Conservation (phyloP, 2,113 vertebrate species). For the Catharus bicknelli region DNA sequence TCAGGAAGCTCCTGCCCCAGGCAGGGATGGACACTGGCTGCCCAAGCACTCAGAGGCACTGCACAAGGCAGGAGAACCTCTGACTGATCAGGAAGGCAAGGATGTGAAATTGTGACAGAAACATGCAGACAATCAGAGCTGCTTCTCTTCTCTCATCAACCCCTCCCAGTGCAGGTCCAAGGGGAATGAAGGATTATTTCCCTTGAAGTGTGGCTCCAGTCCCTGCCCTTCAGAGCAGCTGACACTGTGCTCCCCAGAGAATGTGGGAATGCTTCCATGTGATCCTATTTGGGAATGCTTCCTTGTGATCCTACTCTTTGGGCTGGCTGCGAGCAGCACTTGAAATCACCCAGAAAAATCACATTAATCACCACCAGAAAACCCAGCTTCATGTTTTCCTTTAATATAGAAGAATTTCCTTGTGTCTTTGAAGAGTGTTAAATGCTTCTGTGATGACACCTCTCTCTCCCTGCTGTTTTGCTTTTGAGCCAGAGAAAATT, state of each 20-base stretch:
- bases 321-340: neutral
- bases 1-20: neutral
- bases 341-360: neutral
- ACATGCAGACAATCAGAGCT: neutral
- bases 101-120: accelerated
- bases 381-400: neutral
- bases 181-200: neutral
- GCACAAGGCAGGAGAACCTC: neutral
- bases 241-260: neutral
- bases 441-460: neutral
- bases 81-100: accelerated
- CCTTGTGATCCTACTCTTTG: neutral
- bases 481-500: neutral
- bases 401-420: neutral
- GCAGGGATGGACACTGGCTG: neutral
- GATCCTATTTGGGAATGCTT: neutral
- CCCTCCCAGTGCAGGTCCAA: neutral
- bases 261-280: accelerated
- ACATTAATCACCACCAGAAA: neutral
- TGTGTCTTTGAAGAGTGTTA: neutral
- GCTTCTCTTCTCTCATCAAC: neutral
- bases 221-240: neutral
- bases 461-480: neutral
- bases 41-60: accelerated
- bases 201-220: neutral